These are phyloP conservation scores for Nettapus auritus DNA, from an alignment of 2,113 vertebrate genomes.

Conservation along the genomic window DNA sequence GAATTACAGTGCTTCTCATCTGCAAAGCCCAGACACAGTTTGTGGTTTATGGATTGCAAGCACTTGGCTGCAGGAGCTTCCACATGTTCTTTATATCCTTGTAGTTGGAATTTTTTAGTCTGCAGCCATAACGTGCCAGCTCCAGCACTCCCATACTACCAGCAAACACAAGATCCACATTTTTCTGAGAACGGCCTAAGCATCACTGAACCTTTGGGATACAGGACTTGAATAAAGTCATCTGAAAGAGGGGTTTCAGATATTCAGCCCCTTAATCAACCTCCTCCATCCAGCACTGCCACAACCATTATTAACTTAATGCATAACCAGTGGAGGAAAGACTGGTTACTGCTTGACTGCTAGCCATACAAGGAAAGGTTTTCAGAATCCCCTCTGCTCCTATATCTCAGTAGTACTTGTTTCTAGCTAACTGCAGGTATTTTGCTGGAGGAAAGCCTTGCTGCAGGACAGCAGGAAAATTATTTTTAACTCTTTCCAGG, in stretches of 20 bases:
- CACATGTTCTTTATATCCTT: neutral
- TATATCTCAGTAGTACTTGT: neutral
- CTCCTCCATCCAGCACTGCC: neutral
- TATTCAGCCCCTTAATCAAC: neutral
- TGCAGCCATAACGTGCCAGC: neutral
- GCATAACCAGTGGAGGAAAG: neutral
- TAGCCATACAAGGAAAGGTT: neutral
- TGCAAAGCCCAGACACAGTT: neutral
- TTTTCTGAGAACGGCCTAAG: neutral
- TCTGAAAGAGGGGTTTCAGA: neutral
- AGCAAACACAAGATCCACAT: neutral
- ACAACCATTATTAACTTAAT: neutral
- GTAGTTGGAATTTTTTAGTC: neutral
- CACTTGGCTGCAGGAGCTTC: constrained; percentile 1
- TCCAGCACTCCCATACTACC: neutral
- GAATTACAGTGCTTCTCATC: neutral
- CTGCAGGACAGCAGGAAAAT: neutral
- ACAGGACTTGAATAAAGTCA: neutral
- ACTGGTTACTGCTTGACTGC: neutral
- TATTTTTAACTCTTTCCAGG: neutral
- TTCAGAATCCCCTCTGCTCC: neutral
- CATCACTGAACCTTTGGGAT: accelerated
- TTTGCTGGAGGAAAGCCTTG: neutral
- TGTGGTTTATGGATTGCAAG: neutral
- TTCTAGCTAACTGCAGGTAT: neutral